A percentile compares a stretch with the other conserved stretches of the same genome.
These are phyloP conservation scores for Montipora capitata DNA, from an alignment of 92 coral and sea anemone genomes.

Conservation along the genomic window DNA sequence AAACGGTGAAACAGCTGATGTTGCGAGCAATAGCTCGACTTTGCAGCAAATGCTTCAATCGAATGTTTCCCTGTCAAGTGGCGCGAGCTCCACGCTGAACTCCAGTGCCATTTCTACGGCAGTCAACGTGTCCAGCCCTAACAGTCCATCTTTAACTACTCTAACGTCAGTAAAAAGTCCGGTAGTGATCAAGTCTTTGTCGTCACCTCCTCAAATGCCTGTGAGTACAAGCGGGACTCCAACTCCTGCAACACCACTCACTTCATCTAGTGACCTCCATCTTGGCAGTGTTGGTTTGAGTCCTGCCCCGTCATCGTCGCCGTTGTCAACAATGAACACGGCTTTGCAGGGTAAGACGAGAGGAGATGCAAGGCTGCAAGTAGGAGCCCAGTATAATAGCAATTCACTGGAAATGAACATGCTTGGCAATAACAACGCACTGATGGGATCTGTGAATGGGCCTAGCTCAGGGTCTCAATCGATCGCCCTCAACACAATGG, in stretches of 20 bases:
- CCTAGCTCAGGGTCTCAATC: constrained; percentile 84
- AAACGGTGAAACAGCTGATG: constrained; percentile 97
- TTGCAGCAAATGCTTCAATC: constrained; percentile 99
- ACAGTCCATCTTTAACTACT: constrained; percentile 95
- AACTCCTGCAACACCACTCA: constrained; percentile 97
- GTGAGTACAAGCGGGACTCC: constrained; percentile 97
- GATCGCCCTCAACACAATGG: constrained; percentile 79
- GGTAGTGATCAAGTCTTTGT: constrained; percentile 85
- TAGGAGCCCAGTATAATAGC: constrained; percentile 77
- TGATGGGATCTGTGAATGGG: constrained; percentile 94
- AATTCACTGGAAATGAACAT: constrained; percentile 86
- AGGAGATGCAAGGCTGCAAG: constrained; percentile 64
- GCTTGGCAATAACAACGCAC: constrained; percentile 76
- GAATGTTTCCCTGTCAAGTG: constrained; percentile 97
- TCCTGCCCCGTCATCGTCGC: constrained; percentile 92
- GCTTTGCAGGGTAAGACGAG: constrained; percentile 83
- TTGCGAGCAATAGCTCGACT: constrained; percentile 84
- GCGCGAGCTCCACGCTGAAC: constrained; percentile 93
- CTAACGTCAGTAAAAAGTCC: constrained; percentile 95
- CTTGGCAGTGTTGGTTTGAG: constrained; percentile 88
- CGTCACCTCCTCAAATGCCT: constrained; percentile 98
- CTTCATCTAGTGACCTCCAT: constrained; percentile 95
- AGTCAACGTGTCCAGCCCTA: constrained; percentile 94
- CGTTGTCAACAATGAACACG: constrained; percentile 94
- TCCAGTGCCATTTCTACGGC: constrained; percentile 89